Evolutionary conservation across 2,113 vertebrate genomes (phyloP), one percentile per base, ranked within the genome.

Genomic region (Zosterops lateralis): DNA sequence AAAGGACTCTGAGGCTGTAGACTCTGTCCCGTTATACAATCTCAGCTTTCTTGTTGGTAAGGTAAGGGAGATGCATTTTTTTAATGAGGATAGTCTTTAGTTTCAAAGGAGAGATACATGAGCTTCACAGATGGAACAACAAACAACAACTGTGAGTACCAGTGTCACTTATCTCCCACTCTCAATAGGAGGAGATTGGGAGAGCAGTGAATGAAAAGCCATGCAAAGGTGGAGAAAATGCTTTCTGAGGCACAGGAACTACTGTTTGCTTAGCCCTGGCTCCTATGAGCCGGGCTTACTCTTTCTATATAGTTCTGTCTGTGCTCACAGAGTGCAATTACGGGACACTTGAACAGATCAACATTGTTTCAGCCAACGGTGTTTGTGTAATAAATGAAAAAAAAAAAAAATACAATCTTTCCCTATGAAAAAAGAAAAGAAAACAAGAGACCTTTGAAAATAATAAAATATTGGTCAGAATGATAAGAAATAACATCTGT

Each of bases 31-130:
- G 77, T 97, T 96, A 84, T 90, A 96, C 93, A 96, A 95, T 87
- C 94, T 97, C 96, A 97, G 93, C 97, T 97, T 97, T 96, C 96
- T 97, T 96, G 93, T 89, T 95, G 89, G 95, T 97, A 96, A 96
- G 97, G 95, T 96, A 96, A 97, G 96, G 96, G 96, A 96, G 95
- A 93, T 87, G 74, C 51, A 60, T 83, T 90, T 83, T 90, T 95
- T 94, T 31, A 62, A 93, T 75, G 87, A 96, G 93, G 79, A 48
- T 85, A 76, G 80, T 47, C 56, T 92, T 96, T 95, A 96, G 96
- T 96, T 93, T 94, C 89, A 95, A 96, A 90, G 95, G 92, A 95
- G 77, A 92, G 67, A 93, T 73, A 91, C 14, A 0, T 94, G 90
- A 95, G 82, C 94, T 85, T 94, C 93, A 93, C 94, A 95, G 82